Percentiles rank a stretch among this genome's conserved stretches.
Conservation (phyloP, 2,888 invertebrate species). For the Germaria angustata region DNA sequence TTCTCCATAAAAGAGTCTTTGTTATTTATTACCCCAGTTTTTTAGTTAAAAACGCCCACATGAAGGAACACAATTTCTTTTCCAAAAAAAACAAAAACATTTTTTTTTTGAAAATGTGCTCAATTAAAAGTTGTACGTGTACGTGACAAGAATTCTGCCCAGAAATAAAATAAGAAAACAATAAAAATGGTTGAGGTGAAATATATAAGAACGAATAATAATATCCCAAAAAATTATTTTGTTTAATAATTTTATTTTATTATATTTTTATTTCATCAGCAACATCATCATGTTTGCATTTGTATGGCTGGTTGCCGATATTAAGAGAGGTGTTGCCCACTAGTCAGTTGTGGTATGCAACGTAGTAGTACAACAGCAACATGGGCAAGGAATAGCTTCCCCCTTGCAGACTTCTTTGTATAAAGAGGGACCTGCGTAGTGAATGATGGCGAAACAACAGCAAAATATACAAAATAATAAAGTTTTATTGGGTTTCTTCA, state of each 20-base stretch:
- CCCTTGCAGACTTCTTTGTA: conserved; percentile 7
- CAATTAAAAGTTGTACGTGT: conserved; percentile 78
- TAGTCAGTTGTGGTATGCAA: background rate
- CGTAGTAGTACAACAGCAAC: background rate
- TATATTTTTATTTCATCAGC: conserved; percentile 31
- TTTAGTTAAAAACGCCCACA: conserved; percentile 60
- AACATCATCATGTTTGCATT: background rate
- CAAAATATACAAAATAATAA: conserved; percentile 25
- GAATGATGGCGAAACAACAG: conserved; percentile 30
- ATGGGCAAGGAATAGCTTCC: conserved; percentile 27
- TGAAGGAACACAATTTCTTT: conserved; percentile 15
- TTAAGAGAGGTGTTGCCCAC: conserved; percentile 47
- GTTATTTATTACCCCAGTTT: conserved; percentile 58
- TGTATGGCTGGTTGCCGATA: conserved; percentile 12
- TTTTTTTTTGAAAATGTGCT: conserved; percentile 68
- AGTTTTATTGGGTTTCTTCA: conserved; percentile 32
- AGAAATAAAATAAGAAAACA: conserved; percentile 14
- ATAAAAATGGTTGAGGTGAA: conserved; percentile 10
- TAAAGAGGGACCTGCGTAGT: conserved; percentile 52
- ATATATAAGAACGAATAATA: conserved; percentile 10
- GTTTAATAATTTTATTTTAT: conserved; percentile 45
- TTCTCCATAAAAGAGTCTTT: background rate
- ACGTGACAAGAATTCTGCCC: conserved; percentile 75
- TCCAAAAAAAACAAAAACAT: conserved; percentile 18
- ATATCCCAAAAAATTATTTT: conserved; percentile 23